Percentiles rank a stretch among this genome's conserved stretches.
These are phyloP conservation scores for Aporophyla nigra DNA, from an alignment of 2,888 invertebrate genomes.

Conservation along the genomic window DNA sequence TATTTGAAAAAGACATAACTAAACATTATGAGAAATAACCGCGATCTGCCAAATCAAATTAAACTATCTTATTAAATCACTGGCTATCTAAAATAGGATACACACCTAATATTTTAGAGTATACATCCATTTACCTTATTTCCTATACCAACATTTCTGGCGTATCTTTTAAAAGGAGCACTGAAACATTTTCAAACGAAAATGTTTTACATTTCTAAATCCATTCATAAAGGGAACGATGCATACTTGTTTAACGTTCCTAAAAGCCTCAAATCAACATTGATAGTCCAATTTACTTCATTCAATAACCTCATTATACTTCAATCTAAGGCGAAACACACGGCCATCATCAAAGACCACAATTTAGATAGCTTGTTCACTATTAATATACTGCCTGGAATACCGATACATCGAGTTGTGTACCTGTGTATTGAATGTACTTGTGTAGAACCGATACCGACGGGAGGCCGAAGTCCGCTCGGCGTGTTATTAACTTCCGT, in stretches of 20 bases:
- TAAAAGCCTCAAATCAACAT: neutral
- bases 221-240: neutral
- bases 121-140: neutral
- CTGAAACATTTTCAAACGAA: neutral
- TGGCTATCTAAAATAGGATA: neutral
- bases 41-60: neutral
- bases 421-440: neutral
- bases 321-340: conserved; percentile 14
- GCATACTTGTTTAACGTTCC: neutral
- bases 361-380: conserved; percentile 47
- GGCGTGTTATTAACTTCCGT: conserved; percentile 84
- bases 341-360: conserved; percentile 30
- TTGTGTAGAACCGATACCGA: conserved; percentile 23
- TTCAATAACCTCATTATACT: neutral
- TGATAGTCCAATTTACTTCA: neutral
- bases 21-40: conserved; percentile 16
- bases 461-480: conserved; percentile 64
- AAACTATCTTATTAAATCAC: conserved; percentile 2
- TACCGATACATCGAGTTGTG: conserved; percentile 4
- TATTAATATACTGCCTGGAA: conserved; percentile 11
- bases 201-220: neutral
- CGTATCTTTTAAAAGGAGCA: neutral
- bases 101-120: neutral
- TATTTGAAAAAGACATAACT: neutral
- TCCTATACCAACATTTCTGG: too few species aligned